Evolutionary conservation across 2,888 invertebrate genomes (phyloP), one percentile per base, ranked within the genome.

Genomic region (Rugalucina vietnamica): DNA sequence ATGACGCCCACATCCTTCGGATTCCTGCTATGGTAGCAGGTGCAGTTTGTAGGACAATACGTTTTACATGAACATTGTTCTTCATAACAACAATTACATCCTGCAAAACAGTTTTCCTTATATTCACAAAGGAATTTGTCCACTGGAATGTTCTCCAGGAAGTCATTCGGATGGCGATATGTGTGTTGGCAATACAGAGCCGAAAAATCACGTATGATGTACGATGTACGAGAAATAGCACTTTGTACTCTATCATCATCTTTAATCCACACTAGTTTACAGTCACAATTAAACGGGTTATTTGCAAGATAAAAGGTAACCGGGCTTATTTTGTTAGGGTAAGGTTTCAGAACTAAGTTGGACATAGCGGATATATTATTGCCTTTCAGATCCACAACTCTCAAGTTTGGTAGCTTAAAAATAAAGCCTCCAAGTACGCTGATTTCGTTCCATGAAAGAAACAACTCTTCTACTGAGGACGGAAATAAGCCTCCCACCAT

Each of bases 251-350:
- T 14, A n/a, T 12, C n/a, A n/a, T 14, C 24, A 8, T 39, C 2
- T 70, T 70, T 70, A 2, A 72, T 37, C 72, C 72, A 72, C n/a
- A 1, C 29, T 14, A 72, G 24, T 3, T 49, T 1, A n/a, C 72
- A 72, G 43, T 72, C 72, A 43, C 72, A 72, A 14, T 5, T 21
- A 43, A 72, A 43, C 5, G 43, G 72, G 39, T 72, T 72, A 14
- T 43, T 43, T 1, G 49, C 12, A 14, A 72, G 18, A 39, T 10
- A 39, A 43, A 32, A 72, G 5, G 3, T n/a, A 5, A 72, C 72
- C 5, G 39, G 39, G 24, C 3, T 49, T 8, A 72, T 1, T 1
- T 39, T 8, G 3, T 1, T n/a, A 24, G 2, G 39, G 1, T n/a
- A 72, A 27, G 24, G n/a, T 39, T 39, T 24, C 36, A 72, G n/a